Base-by-base conservation (phyloP, 2,113 vertebrate species). In the Amphilophus citrinellus region DNA sequence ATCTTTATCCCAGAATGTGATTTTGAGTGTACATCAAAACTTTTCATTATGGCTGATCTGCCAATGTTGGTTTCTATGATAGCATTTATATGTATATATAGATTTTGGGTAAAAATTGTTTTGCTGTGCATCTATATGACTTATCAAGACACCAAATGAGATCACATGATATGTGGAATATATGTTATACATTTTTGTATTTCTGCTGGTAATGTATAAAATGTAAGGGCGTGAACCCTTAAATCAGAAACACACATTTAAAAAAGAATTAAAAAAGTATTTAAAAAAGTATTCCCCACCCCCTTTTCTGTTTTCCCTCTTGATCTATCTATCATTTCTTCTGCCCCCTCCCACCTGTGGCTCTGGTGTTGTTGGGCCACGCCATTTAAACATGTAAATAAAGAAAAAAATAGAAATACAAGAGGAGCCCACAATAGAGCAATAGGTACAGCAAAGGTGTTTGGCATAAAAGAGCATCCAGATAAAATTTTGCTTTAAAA, bases 1-100 rank as follows among this genome's bases (percentile, higher is more conserved):
- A 87, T 90, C 87, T 93, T 61, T 88, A 95, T 95, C 95, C 95
- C 93, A 92, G 85, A 96, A 96, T 96, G 95, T 96, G 95, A 96
- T 92, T 87, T 77, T 88, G n/a, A 84, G 15, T 91, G 82, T 87
- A 82, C 90, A 88, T 85, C 30, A 82, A 84, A 61, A 63, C 80
- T 10, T 84, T 77, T 93, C 44, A 37, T 37, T 89, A 84, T 88
- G 32, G 32, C 85, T 91, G 82, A 42, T 35, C 32, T 35, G 32
- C 32, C 80, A 61, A 89, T 82, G 15, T 73, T 0, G 66, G 84
- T 86, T 83, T 71, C 68, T 86, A 91, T 76, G 47, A 57, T 60
- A 78, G 59, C 4, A 3, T 91, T 77, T 92, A 53, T 73, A 73
- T 53, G 30, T n/a, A 10, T 22, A 79, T 91, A 84, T 83, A 89